A percentile compares a stretch with the other conserved stretches of the same genome.
phyloP scores from a whole-genome alignment of 2,113 vertebrate genomes.

The Megatriorchis doriae region DNA sequence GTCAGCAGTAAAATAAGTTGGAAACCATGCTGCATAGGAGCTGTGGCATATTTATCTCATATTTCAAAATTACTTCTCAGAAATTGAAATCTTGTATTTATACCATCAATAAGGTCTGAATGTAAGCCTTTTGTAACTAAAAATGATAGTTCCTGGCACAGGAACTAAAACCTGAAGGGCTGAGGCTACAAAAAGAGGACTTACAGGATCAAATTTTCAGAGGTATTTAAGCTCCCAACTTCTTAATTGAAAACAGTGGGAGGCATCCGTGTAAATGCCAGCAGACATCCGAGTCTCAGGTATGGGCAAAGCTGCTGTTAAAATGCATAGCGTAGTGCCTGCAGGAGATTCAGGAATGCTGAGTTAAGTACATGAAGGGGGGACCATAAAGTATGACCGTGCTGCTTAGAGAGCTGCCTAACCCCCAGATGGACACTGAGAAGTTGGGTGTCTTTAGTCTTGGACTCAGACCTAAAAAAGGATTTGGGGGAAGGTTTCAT shows the following conservation, averaged over 20 bases:
- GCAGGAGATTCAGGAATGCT: background rate
- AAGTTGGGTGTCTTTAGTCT: background rate
- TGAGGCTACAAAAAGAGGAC: background rate
- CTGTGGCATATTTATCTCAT: slow-evolving; percentile 3
- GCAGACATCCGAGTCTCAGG: background rate
- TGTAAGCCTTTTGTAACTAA: background rate
- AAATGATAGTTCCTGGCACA: background rate
- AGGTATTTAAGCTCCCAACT: background rate
- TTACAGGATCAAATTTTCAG: background rate
- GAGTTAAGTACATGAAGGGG: background rate
- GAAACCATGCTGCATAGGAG: background rate
- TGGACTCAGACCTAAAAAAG: background rate
- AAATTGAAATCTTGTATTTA: slow-evolving; percentile 13
- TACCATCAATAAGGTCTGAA: background rate
- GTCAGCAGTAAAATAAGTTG: slow-evolving; percentile 23
- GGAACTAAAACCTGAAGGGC: background rate
- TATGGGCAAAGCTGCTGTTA: background rate
- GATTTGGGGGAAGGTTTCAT: background rate
- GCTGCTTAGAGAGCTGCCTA: background rate
- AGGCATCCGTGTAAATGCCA: background rate
- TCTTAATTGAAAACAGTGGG: background rate
- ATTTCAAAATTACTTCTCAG: slow-evolving; percentile 22
- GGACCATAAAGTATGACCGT: background rate
- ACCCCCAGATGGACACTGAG: background rate
- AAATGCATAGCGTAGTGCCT: background rate